phyloP scores from a whole-genome alignment of 2,113 vertebrate species.

The Odocoileus virginianus region DNA sequence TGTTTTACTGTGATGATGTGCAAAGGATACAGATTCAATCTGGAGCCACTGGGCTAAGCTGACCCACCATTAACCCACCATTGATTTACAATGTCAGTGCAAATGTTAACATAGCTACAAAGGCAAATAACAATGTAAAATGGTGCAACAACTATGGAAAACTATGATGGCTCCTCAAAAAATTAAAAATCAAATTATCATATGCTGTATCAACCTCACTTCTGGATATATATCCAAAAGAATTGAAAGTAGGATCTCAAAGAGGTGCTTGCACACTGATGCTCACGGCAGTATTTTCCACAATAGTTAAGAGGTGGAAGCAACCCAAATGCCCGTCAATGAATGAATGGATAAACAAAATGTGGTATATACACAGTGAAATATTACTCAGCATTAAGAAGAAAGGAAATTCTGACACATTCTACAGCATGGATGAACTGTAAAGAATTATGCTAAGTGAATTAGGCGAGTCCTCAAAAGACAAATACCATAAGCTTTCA shows the following conservation, averaged over 20 bases:
- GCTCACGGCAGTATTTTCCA: background rate
- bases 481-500: background rate
- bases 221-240: background rate
- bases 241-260: background rate
- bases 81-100: background rate
- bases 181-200: background rate
- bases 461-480: background rate
- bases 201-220: background rate
- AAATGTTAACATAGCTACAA: background rate
- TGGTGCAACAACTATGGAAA: background rate
- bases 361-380: background rate
- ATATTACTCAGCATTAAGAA: background rate
- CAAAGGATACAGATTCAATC: background rate
- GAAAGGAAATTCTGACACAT: background rate
- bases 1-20: background rate
- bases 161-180: background rate
- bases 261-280: background rate
- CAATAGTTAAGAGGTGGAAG: background rate
- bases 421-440: background rate
- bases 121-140: background rate
- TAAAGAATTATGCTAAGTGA: background rate
- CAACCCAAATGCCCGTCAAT: background rate
- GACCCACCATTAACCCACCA: background rate
- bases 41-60: background rate
- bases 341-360: background rate